phyloP scores from a whole-genome alignment of 2,797 vertebrate species.

The Pampus argenteus region DNA sequence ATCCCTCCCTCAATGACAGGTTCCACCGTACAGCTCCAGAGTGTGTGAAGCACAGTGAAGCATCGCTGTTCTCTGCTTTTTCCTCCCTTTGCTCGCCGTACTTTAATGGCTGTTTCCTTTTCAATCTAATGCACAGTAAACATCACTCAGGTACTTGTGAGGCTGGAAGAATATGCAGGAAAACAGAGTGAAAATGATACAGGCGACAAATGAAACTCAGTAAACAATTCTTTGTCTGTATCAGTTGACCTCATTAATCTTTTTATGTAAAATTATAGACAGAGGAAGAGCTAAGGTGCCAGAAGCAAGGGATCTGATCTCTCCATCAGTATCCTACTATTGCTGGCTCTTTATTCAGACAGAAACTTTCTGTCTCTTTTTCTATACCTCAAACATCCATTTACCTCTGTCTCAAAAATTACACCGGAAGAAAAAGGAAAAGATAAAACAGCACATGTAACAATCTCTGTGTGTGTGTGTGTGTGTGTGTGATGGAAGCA shows the following conservation, averaged over 20 bases:
- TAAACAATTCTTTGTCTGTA: not conserved
- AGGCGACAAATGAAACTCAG: not conserved
- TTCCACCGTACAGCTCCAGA: slow-evolving; percentile 22
- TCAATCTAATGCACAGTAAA: slow-evolving; percentile 62
- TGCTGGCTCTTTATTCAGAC: slow-evolving; percentile 18
- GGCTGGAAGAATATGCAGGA: not conserved
- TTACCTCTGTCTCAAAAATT: slow-evolving; percentile 48
- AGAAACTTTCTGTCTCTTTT: slow-evolving; percentile 43
- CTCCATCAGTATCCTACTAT: slow-evolving; percentile 1
- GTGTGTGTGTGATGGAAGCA: slow-evolving; percentile 89
- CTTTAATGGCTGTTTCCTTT: slow-evolving; percentile 70
- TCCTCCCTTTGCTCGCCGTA: slow-evolving; percentile 25
- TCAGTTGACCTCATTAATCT: not conserved
- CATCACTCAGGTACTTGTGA: slow-evolving; percentile 50
- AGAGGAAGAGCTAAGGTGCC: not conserved
- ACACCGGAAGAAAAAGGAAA: slow-evolving; percentile 60
- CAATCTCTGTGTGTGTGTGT: slow-evolving; percentile 75
- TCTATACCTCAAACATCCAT: slow-evolving; percentile 40
- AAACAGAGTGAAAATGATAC: not conserved
- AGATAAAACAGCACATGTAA: slow-evolving; percentile 73
- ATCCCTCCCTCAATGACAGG: slow-evolving; percentile 57
- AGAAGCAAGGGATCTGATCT: slow-evolving; percentile 14
- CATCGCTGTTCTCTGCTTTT: not conserved
- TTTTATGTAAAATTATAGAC: slow-evolving; percentile 39
- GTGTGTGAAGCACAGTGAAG: slow-evolving; percentile 14